phyloP scores from a whole-genome alignment of 2,113 vertebrate genomes.

The Myrmecophaga tridactyla region DNA sequence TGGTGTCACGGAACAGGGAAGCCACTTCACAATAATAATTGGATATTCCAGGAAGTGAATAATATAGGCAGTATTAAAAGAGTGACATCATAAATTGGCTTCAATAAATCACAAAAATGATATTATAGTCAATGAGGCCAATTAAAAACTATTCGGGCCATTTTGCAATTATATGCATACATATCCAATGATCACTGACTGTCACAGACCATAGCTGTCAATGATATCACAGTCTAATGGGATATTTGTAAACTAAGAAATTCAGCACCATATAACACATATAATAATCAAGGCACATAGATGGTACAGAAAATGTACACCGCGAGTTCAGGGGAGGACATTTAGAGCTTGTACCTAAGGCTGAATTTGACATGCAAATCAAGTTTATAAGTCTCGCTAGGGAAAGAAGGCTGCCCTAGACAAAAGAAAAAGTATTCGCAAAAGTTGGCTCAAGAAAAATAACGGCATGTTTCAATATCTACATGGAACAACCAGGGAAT shows the following conservation, averaged over 20 bases:
- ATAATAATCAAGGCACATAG: not conserved
- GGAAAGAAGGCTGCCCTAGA: not conserved
- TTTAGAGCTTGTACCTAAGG: rapidly evolving
- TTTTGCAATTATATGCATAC: not conserved
- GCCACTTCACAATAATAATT: not conserved
- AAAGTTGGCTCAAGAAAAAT: not conserved
- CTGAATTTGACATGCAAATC: not conserved
- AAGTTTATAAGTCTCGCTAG: not conserved
- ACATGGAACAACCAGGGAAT: not conserved
- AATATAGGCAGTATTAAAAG: not conserved
- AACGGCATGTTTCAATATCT: not conserved
- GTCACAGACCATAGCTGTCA: not conserved
- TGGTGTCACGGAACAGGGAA: not conserved
- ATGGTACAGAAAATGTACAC: not conserved
- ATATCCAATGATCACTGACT: not conserved
- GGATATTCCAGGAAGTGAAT: not conserved
- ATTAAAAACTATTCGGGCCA: not conserved
- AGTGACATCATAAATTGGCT: not conserved
- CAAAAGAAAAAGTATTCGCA: not conserved
- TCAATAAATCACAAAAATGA: not conserved
- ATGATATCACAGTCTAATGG: not conserved
- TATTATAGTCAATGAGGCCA: not conserved
- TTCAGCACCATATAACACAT: not conserved
- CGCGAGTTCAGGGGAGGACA: not conserved
- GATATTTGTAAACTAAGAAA: not conserved